phyloP scores from a whole-genome alignment of 2,888 invertebrate genomes.

The Himalopsyche kuldschensis region DNA sequence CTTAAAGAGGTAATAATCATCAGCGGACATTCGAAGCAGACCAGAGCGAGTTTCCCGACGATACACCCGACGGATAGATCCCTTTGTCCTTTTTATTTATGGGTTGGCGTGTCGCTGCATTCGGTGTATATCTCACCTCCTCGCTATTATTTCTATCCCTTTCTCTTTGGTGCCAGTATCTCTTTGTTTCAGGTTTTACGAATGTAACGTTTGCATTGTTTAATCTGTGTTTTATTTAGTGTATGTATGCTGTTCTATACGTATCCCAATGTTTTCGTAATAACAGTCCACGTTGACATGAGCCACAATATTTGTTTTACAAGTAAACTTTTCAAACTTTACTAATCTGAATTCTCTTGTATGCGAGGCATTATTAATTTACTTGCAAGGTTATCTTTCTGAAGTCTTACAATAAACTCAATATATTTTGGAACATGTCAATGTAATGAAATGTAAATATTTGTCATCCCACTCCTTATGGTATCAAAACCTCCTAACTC shows the following conservation, averaged over 20 bases:
- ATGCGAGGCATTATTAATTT: neutral
- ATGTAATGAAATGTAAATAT: neutral
- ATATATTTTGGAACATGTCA: neutral
- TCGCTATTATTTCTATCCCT: neutral
- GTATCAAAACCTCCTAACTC: neutral
- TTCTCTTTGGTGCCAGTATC: constrained; percentile 21
- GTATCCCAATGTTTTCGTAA: neutral
- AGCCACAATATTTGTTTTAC: no score
- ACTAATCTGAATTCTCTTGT: neutral
- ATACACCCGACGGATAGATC: neutral
- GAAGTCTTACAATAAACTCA: no score
- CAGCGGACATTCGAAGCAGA: constrained; percentile 29
- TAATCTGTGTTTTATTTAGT: neutral
- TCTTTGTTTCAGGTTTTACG: constrained; percentile 14
- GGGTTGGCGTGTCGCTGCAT: neutral
- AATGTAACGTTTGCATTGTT: neutral
- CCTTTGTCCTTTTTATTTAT: neutral
- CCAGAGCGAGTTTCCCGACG: constrained; percentile 35
- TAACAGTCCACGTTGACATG: neutral
- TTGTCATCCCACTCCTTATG: neutral
- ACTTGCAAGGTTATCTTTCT: no score
- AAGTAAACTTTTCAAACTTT: neutral
- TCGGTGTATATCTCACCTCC: neutral
- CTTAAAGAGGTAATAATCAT: constrained; percentile 84
- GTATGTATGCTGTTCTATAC: neutral